A percentile compares a stretch with the other conserved stretches of the same genome.
These are phyloP conservation scores for Anisognathus igniventris DNA, from an alignment of 2,797 vertebrate species.

Conservation along the genomic window DNA sequence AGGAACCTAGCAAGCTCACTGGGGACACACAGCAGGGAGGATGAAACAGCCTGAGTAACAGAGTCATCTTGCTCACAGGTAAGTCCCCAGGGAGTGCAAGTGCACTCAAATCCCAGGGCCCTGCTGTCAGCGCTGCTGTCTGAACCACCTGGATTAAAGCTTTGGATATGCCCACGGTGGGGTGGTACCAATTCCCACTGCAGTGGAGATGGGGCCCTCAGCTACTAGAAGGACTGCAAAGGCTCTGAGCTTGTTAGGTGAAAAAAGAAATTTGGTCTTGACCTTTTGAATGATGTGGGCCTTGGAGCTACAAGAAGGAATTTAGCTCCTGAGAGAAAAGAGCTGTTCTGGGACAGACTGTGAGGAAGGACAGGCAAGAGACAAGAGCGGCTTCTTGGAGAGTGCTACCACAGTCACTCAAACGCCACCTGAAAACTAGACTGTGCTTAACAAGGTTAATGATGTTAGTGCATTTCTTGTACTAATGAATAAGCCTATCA, in stretches of 20 bases:
- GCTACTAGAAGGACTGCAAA: background rate
- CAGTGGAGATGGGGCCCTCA: background rate
- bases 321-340: background rate
- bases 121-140: background rate
- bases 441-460: background rate
- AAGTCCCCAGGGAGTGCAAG: background rate
- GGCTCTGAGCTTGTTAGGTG: background rate
- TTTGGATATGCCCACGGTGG: background rate
- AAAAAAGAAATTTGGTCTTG: background rate
- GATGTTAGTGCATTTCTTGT: background rate
- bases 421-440: background rate
- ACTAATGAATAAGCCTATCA: background rate
- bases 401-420: background rate
- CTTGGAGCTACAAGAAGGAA: background rate
- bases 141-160: background rate
- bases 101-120: background rate
- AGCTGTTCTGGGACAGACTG: background rate
- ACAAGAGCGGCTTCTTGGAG: background rate
- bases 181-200: background rate
- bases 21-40: background rate
- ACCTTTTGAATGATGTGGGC: slow-evolving; percentile 2
- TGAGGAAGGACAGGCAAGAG: background rate
- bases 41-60: background rate
- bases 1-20: background rate
- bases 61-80: background rate